Evolutionary conservation across 2,113 vertebrate genomes (phyloP).

Genomic region (Corythaeola cristata): DNA sequence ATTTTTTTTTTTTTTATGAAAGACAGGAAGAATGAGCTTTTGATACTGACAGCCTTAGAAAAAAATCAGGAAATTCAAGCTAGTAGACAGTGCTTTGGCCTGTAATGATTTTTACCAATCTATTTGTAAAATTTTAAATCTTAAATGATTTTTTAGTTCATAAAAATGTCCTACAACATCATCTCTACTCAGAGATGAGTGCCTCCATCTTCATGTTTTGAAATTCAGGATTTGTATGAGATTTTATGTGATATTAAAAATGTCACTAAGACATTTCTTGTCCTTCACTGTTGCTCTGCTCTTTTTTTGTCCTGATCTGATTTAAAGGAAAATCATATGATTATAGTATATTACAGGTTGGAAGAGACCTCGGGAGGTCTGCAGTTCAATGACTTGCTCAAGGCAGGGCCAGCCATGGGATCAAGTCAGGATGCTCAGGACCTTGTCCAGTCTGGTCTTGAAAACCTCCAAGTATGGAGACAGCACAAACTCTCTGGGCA

Average conservation of each 20-base stretch:
- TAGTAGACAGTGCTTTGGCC: background rate
- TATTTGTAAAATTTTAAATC: background rate
- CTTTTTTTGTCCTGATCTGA: background rate
- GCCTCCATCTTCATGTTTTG: background rate
- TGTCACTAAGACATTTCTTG: background rate
- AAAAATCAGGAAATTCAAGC: background rate
- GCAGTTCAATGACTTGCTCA: background rate
- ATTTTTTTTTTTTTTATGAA: background rate
- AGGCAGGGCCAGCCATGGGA: background rate
- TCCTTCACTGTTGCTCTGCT: background rate
- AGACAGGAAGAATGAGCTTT: background rate
- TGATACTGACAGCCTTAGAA: background rate
- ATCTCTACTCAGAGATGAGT: background rate
- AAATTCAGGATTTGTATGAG: background rate
- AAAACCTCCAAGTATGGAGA: background rate
- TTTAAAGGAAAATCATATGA: background rate
- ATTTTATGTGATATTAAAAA: background rate
- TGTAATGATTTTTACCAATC: background rate
- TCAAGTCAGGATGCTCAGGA: background rate
- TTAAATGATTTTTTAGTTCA: background rate
- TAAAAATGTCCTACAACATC: background rate
- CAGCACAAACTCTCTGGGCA: background rate
- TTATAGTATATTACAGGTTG: background rate
- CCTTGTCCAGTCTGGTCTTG: background rate
- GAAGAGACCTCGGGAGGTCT: background rate